Base-by-base conservation (phyloP, 2,888 invertebrate species). In the Epirrita christyi region DNA sequence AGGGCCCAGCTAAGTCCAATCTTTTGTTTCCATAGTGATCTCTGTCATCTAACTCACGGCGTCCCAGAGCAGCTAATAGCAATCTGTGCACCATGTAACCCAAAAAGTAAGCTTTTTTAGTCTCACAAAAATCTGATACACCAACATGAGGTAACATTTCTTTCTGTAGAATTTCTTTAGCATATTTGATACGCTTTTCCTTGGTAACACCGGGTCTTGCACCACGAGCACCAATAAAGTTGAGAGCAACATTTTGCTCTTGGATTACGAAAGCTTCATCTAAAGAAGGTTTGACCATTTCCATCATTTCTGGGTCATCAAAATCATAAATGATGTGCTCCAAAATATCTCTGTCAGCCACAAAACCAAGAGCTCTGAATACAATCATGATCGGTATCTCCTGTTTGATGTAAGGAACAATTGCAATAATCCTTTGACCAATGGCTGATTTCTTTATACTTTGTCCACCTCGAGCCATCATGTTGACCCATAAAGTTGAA, bases 261-360 rank as follows among this genome's bases (percentile, higher is more conserved):
- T 99, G 99, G 70, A 99, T 98, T 0, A 99, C 99, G 88, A 99
- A 99, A 41, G 99, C 99, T 92, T 99, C 99, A 88, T 99, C 99
- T 55, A 99, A 90, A 0, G 99, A 99, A 0, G 99, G 99, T 84
- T 99, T 99, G 0, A 98, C 99, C 99, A 99, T 99, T 94, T 99
- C 99, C 99, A 99, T 99, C 99, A 99, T 99, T 93, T 99, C 99
- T 6, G 98, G 99, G 89, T 99, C 99, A 86, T 99, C 99, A 90
- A 99, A 99, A 82, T 99, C 99, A 84, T 99, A 99, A 76, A 99
- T 99, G 63, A 99, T 99, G 78, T 99, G 99, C 81, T 99, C 99
- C 15, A 99, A 93, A 76, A 99, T 99, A 89, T 99, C 99, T 77
- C 99, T 94, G 88, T 99, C 99, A 7, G 99, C 99, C 41, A 99